A percentile compares a stretch with the other conserved stretches of the same genome.
phyloP scores from a whole-genome alignment of 2,113 vertebrate species.

The Phaethornis superciliosus region DNA sequence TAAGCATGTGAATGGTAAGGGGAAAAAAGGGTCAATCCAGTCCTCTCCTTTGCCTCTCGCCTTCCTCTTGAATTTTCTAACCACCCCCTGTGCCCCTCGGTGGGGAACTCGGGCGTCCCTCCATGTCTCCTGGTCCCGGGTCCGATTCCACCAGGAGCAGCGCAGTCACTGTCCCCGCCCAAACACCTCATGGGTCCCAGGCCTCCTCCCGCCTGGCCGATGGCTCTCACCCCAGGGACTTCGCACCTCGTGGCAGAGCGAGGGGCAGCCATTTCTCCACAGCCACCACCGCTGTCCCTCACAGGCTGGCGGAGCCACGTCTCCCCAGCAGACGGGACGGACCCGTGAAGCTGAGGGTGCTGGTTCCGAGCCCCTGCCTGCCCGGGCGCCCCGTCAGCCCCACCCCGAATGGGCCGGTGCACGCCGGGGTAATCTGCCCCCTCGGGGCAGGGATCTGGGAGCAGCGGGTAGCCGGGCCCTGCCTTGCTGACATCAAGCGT shows the following conservation, averaged over 20 bases:
- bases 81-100: background rate
- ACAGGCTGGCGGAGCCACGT: accelerated
- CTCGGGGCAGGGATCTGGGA: slow-evolving; percentile 30
- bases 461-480: background rate
- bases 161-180: accelerated
- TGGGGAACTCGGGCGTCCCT: accelerated
- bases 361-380: background rate
- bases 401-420: background rate
- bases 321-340: accelerated
- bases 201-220: accelerated
- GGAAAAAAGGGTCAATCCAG: slow-evolving; percentile 42
- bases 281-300: accelerated
- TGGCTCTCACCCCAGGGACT: accelerated
- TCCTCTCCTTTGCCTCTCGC: background rate
- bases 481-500: slow-evolving; percentile 43
- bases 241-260: accelerated
- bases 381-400: background rate
- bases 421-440: slow-evolving; percentile 12
- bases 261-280: background rate
- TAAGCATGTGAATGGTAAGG: slow-evolving; percentile 55
- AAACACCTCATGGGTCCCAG: background rate
- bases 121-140: accelerated
- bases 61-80: background rate
- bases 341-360: background rate
- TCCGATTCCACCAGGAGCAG: accelerated